Conservation (phyloP, 2,113 vertebrate genomes). For the Ranitomeya imitator region DNA sequence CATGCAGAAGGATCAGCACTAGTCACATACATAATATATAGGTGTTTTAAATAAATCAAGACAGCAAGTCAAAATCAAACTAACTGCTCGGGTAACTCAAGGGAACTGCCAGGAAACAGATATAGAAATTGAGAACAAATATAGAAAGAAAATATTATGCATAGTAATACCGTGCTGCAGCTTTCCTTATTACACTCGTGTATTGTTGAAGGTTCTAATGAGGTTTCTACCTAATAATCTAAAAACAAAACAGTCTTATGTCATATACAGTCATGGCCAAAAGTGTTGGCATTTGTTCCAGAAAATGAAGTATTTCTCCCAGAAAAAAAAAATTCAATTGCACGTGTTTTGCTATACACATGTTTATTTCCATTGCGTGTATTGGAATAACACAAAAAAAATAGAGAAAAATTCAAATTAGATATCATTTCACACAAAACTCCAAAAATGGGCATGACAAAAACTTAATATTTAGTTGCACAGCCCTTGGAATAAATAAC, state of each 20-base stretch:
- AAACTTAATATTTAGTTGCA: too few species aligned
- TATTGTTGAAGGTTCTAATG: neutral
- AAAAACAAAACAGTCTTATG: neutral
- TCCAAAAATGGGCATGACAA: too few species aligned
- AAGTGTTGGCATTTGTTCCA: too few species aligned
- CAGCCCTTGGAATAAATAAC: too few species aligned
- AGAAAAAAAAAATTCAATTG: too few species aligned
- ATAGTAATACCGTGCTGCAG: neutral
- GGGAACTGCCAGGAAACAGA: constrained; percentile 24
- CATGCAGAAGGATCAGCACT: constrained; percentile 39
- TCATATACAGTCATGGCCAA: neutral
- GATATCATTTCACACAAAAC: too few species aligned
- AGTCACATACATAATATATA: constrained; percentile 47
- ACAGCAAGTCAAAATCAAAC: constrained; percentile 38
- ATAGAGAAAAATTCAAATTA: too few species aligned
- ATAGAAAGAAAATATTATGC: neutral
- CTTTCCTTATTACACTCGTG: neutral
- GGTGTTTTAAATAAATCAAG: constrained; percentile 39
- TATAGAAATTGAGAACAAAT: neutral
- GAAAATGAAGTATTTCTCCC: too few species aligned
- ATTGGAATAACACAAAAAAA: too few species aligned
- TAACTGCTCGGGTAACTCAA: constrained; percentile 13
- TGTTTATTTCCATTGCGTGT: too few species aligned
- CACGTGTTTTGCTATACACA: too few species aligned
- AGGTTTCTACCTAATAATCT: too few species aligned